These are phyloP conservation scores for Prunella strophiata DNA, from an alignment of 2,797 vertebrate species.

Conservation along the genomic window DNA sequence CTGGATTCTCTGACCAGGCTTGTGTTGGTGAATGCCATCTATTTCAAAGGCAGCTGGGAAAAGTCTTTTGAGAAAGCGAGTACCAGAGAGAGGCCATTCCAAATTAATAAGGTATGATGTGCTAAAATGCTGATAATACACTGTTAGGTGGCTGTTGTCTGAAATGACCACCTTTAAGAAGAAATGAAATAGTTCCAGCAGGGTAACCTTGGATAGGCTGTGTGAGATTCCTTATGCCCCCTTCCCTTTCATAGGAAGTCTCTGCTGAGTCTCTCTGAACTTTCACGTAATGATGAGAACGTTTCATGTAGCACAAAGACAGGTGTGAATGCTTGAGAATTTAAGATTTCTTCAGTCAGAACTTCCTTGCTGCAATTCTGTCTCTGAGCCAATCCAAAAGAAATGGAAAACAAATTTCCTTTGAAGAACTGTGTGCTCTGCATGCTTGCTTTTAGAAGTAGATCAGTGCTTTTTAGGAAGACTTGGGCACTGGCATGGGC, in stretches of 20 bases:
- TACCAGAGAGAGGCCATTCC: conserved; percentile 83
- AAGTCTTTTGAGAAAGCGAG: conserved; percentile 68
- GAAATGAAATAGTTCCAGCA: no score
- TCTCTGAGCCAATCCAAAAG: background rate
- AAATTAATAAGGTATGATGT: conserved; percentile 78
- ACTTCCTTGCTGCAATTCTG: background rate
- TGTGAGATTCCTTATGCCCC: rapidly evolving
- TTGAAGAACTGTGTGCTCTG: background rate
- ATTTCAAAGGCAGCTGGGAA: conserved; percentile 90
- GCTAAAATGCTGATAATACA: background rate
- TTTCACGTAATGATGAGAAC: background rate
- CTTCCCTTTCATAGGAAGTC: background rate
- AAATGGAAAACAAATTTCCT: background rate
- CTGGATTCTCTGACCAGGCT: conserved; percentile 77
- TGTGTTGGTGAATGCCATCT: conserved; percentile 89
- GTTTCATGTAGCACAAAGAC: background rate
- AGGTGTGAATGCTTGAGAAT: background rate
- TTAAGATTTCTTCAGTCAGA: background rate
- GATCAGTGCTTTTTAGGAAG: background rate
- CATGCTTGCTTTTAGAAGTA: background rate
- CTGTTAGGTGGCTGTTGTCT: background rate
- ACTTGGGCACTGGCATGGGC: background rate
- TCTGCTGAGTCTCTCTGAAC: background rate
- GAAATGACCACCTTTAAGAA: background rate
- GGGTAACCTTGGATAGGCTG: background rate